Base-by-base conservation (phyloP, 2,888 invertebrate genomes). In the Apamea monoglypha region DNA sequence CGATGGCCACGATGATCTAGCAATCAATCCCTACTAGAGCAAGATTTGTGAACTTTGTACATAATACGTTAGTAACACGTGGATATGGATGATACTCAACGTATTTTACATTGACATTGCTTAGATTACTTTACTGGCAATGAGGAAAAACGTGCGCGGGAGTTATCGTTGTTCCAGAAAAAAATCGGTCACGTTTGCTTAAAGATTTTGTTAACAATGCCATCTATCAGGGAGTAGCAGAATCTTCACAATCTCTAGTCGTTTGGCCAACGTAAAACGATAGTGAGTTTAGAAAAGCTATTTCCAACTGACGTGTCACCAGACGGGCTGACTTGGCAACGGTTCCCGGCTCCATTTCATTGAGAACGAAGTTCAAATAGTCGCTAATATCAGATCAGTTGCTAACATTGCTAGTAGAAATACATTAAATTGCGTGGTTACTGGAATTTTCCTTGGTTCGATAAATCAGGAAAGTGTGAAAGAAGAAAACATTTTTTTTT, bases 301-400 rank as follows among this genome's bases (percentile, higher is more conserved):
- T 96, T 96, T 96, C 93, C 91, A 94, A 93, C 91, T 91, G 90
- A 88, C 92, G 91, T 95, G 95, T 94, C 94, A 92, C 93, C 90
- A 90, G 91, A 91, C 90, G 83, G 89, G 83, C 82, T 89, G 92
- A 94, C 92, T 96, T 96, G 96, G 96, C 96, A 96, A 94, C 95
- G 92, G 90, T 86, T 86, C 86, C 83, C 87, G 90, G 90, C 92
- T 90, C 92, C 91, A 91, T 92, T 93, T 92, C 92, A 92, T 91
- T 91, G 92, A 93, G 94, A 93, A 94, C 94, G 94, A 96, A 96
- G 95, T 95, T 95, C 95, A 95, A 90, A 90, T 88, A 70, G 53
- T 86, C 78, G 90, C 87, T 93, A 91, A 92, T 91, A 90, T 91
- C 91, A 90, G 87, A 88, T 88, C 87, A 83, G 81, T 68, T 74